Base-by-base conservation (phyloP, 1,140 invertebrate species). In the Drosophila tani region DNA sequence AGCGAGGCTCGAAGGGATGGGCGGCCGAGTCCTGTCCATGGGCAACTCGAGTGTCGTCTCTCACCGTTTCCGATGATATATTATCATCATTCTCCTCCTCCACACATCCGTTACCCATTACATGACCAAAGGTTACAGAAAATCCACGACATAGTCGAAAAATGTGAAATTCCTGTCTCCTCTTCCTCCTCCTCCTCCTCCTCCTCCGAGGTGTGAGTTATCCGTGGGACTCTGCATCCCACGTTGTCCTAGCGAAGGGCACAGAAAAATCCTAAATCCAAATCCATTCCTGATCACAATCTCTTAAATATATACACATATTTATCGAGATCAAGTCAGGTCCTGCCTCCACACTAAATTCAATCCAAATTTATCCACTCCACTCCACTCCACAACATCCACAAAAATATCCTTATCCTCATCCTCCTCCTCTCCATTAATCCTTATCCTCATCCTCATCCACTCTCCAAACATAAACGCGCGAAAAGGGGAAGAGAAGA, bases 401-500 rank as follows among this genome's bases (percentile, higher is more conserved):
- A 55, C n/a, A 55, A 85, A 84, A 85, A 85, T 86, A 70, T 79
- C 64, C 71, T 81, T n/a, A n/a, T n/a, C 56, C 67, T 70, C 45
- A 68, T 81, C 59, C 67, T 82, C 79, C 19, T 82, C 79, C 19
- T 82, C 49, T 82, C 81, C 81, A 71, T 81, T 70, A 46, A 66
- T 75, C 71, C 73, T 82, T 64, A 71, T 85, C 82, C 78, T 62
- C 53, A 60, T 81, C 79, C 79, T 68, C 63, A 79, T 86, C 83
- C 69, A 70, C 71, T 82, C 83, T 86, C 82, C 82, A 86, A 84
- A 90, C 78, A 88, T 87, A 87, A 84, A 90, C 84, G 84, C 84
- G 84, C 59, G n/a, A 84, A 80, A 78, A 78, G 65, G 83, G 84
- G 84, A 88, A 88, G 84, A 88, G 84, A 88, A 88, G 85, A 88